Base-by-base conservation (phyloP, 37 sponge, comb jelly and placozoan genomes). In the Eunapius fragilis region DNA sequence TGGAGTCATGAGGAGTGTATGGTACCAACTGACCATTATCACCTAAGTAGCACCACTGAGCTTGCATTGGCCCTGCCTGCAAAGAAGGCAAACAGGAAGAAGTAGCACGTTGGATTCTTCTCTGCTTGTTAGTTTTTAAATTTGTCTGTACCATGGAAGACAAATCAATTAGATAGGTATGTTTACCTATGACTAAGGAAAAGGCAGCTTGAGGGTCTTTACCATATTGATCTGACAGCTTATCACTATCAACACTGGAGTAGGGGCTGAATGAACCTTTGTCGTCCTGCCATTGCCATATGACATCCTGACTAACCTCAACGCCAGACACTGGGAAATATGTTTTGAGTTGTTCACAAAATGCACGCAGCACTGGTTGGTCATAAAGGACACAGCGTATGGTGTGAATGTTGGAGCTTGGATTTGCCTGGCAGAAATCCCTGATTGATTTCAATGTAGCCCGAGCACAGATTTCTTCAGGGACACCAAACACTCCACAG, bases 101-200 rank as follows among this genome's bases (percentile, higher is more conserved):
- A 26, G 47, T 24, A 32, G n/a, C 68, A 41, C 35, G 68, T 25
- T 72, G 17, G 23, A 74, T 25, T 26, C 58, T 80, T 70, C 81
- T 81, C 31, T 88, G 78, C 27, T 73, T 70, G 2, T 80, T 78
- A 23, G 96, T 92, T 2, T 3, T 27, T 0, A 23, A 2, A 67
- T 95, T 95, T 23, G 80, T 90, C 58, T 95, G 96, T 11, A 35
- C 78, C 96, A 95, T 95, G 24, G 78, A 82, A 31, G 36, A 2
- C 77, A 92, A 87, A 50, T 92, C 86, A 22, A 92, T 74, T 1
- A 0, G 19, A 74, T 95, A 92, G 0, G 37, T 68, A 4, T 48
- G 58, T 30, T 73, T 74, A 68, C 79, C 47, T 32, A 83, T 48
- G 19, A 10, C 33, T 25, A 85, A 12, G 0, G 24, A 3, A 71